Conservation (phyloP, 2,113 vertebrate genomes). For the Parotia lawesii region DNA sequence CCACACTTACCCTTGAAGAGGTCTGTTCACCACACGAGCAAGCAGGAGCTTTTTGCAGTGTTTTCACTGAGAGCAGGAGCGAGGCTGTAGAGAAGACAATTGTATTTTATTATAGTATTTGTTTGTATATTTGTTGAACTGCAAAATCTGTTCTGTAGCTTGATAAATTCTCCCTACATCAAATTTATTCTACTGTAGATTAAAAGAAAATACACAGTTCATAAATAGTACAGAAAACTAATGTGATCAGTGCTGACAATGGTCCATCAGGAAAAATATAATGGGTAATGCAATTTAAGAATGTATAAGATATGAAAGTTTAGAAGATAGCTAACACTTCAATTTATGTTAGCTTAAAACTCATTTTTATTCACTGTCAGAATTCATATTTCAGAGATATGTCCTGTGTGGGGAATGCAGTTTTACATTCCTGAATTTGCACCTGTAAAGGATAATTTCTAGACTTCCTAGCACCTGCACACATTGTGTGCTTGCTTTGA, state of each 20-base stretch:
- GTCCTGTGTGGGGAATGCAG: not conserved
- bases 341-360: not conserved
- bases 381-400: not conserved
- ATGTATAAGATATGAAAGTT: not conserved
- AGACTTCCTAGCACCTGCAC: not conserved
- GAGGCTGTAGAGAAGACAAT: not conserved
- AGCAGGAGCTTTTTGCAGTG: not conserved
- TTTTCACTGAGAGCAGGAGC: not conserved
- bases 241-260: not conserved
- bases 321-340: not conserved
- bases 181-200: not conserved
- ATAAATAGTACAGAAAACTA: not conserved
- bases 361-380: not conserved
- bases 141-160: not conserved
- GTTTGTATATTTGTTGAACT: not conserved
- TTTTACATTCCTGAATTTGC: not conserved
- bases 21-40: not conserved
- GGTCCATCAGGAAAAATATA: not conserved
- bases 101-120: not conserved
- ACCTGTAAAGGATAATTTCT: not conserved
- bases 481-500: not conserved
- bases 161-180: not conserved
- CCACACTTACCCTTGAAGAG: conserved; percentile 3
- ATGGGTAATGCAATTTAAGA: not conserved
- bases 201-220: not conserved